Conservation (phyloP, 2,797 vertebrate genomes). For the Scolopax bukidnonensis region DNA sequence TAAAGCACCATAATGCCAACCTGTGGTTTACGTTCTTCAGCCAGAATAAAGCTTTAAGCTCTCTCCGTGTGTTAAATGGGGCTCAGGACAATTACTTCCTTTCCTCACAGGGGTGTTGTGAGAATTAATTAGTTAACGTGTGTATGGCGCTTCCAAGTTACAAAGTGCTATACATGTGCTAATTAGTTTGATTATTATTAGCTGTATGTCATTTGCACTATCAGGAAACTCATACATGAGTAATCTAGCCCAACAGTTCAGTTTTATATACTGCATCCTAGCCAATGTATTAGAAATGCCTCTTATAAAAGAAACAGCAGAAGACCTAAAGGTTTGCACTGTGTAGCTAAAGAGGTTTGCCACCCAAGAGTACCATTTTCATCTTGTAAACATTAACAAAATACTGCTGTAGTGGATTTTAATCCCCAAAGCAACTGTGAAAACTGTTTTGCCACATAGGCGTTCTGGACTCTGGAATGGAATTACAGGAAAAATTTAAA, state of each 20-base stretch:
- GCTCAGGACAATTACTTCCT: slow-evolving; percentile 25
- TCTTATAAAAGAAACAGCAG: not conserved
- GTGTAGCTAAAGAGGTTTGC: not conserved
- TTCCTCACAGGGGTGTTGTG: not conserved
- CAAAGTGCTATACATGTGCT: slow-evolving; percentile 30
- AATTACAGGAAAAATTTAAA: not conserved
- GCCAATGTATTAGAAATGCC: not conserved
- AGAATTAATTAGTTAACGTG: slow-evolving; percentile 52
- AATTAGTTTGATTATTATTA: slow-evolving; percentile 68
- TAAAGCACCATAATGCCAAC: not conserved
- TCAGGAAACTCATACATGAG: slow-evolving; percentile 36
- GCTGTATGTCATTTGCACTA: slow-evolving; percentile 38
- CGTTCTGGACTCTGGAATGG: rapidly evolving
- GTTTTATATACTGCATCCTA: not conserved
- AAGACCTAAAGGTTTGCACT: slow-evolving; percentile 3
- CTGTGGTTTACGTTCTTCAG: not conserved
- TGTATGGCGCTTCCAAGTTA: not conserved
- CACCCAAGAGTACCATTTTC: not conserved
- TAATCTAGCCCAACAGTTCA: not conserved
- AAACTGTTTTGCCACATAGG: not conserved
- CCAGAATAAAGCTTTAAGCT: not conserved
- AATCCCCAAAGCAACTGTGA: not conserved
- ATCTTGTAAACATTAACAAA: not conserved
- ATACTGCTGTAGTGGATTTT: not conserved
- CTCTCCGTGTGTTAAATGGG: not conserved